Evolutionary conservation across 2,888 invertebrate species (phyloP).

Genomic region (Apodemia zela): DNA sequence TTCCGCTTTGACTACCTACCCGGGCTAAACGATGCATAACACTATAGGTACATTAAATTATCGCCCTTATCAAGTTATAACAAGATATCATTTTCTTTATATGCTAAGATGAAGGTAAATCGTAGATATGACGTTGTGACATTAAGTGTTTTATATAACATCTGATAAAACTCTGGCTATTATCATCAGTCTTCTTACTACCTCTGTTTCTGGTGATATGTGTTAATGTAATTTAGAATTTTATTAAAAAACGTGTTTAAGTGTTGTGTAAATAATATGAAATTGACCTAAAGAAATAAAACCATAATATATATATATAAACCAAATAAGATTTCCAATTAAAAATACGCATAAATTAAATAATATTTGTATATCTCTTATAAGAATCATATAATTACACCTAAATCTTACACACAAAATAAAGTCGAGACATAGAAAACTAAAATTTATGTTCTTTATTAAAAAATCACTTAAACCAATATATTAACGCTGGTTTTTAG

Average conservation of each 20-base stretch:
- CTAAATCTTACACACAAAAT: too few species aligned
- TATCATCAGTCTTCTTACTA: conserved; percentile 22
- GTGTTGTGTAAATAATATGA: neutral
- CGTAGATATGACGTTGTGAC: neutral
- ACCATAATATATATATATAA: too few species aligned
- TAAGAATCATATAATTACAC: too few species aligned
- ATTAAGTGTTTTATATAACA: conserved; percentile 12
- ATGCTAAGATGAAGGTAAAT: neutral
- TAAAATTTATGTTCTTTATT: too few species aligned
- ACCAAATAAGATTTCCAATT: too few species aligned
- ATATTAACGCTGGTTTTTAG: too few species aligned
- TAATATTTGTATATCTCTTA: too few species aligned
- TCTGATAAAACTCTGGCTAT: conserved; percentile 8
- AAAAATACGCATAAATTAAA: too few species aligned
- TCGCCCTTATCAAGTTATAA: neutral
- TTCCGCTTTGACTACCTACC: neutral
- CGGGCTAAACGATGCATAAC: neutral
- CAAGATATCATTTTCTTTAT: neutral
- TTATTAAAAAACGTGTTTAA: neutral
- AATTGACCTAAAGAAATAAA: too few species aligned
- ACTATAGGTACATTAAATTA: neutral
- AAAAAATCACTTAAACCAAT: too few species aligned
- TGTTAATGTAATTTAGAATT: conserved; percentile 3
- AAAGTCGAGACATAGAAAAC: too few species aligned
- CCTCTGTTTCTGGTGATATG: conserved; percentile 19